These are phyloP conservation scores for Thamnophis elegans DNA, from an alignment of 2,797 vertebrate species.

Conservation along the genomic window DNA sequence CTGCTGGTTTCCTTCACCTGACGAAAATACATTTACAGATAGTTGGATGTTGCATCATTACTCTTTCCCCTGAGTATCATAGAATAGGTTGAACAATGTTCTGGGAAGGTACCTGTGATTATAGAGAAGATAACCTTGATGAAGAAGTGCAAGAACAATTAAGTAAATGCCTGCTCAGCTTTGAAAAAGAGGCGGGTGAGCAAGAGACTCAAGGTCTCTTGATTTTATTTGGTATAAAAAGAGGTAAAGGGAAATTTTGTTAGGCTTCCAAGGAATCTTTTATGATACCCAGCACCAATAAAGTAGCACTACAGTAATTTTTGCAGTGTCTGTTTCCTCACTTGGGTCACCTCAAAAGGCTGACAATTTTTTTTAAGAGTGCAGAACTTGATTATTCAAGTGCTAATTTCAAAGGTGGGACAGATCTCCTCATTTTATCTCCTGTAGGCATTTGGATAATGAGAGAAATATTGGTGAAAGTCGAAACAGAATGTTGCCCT, in stretches of 20 bases:
- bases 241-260: neutral
- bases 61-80: neutral
- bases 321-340: neutral
- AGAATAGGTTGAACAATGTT: too few relatives aligned
- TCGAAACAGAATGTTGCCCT: constrained; percentile 49
- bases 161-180: neutral
- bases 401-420: neutral
- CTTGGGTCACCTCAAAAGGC: neutral
- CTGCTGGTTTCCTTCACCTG: neutral
- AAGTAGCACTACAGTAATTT: neutral
- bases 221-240: neutral
- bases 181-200: neutral
- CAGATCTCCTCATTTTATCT: neutral
- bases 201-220: neutral
- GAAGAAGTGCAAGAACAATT: neutral
- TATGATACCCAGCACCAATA: neutral
- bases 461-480: constrained; percentile 43
- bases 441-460: constrained; percentile 21
- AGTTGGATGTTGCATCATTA: neutral
- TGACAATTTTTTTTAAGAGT: neutral
- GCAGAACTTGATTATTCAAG: neutral
- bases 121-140: neutral
- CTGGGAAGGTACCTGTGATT: neutral
- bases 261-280: neutral
- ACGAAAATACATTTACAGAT: neutral